Conservation (phyloP, 2,113 vertebrate genomes). For the Aphyosemion australe region DNA sequence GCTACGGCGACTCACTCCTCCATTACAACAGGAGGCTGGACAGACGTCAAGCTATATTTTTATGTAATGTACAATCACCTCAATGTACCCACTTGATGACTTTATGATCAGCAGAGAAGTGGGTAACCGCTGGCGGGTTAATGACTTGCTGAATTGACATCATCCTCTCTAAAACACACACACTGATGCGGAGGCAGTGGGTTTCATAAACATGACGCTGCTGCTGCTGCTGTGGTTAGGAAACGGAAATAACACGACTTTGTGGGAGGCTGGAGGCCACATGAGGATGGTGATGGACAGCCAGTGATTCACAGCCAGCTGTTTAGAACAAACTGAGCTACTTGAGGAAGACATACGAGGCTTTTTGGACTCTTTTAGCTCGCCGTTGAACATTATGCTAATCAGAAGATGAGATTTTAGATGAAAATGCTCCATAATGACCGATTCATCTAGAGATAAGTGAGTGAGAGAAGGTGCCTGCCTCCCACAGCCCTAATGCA, state of each 20-base stretch:
- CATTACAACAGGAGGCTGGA: constrained; percentile 7
- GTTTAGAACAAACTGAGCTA: neutral
- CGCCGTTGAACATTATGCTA: neutral
- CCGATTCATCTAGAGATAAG: neutral
- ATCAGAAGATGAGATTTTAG: neutral
- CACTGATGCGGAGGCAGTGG: neutral
- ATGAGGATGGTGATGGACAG: constrained; percentile 35
- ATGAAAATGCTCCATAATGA: neutral
- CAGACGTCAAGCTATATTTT: constrained; percentile 39
- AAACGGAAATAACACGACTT: constrained; percentile 48
- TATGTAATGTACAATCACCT: constrained; percentile 6
- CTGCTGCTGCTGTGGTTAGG: constrained; percentile 22
- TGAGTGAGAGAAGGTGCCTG: neutral
- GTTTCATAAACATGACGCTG: constrained; percentile 5
- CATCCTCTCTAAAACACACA: constrained; percentile 21
- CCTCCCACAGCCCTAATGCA: neutral
- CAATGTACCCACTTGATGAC: constrained; percentile 34
- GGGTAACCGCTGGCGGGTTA: constrained; percentile 18
- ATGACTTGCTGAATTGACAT: constrained; percentile 32
- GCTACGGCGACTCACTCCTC: constrained; percentile 7
- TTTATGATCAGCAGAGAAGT: constrained; percentile 37
- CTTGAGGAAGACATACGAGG: no score
- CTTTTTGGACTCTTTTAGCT: neutral
- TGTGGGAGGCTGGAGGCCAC: constrained; percentile 40
- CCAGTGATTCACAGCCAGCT: constrained; percentile 40